phyloP scores from a whole-genome alignment of 2,113 vertebrate genomes.

The Odocoileus virginianus region DNA sequence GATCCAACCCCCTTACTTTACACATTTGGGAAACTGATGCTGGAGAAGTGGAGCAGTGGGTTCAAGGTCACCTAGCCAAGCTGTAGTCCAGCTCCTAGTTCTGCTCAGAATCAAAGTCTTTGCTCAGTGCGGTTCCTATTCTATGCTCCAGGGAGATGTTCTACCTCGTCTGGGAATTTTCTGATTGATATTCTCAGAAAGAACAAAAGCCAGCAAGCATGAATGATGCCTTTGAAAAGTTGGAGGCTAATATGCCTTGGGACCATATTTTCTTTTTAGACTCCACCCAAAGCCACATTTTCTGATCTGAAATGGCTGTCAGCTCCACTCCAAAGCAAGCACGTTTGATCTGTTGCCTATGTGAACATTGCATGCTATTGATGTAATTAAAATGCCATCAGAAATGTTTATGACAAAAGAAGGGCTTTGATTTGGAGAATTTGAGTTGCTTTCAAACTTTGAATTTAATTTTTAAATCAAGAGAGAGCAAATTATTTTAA shows the following conservation, averaged over 20 bases:
- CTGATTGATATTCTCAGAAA: background rate
- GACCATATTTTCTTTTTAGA: background rate
- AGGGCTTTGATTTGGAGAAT: background rate
- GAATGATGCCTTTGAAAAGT: background rate
- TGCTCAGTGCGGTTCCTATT: background rate
- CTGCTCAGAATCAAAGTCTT: background rate
- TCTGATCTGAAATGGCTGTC: background rate
- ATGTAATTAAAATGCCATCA: background rate
- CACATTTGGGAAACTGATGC: background rate
- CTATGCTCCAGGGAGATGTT: background rate
- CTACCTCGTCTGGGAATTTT: background rate
- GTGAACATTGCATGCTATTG: background rate
- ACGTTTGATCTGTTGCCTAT: background rate
- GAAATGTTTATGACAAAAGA: background rate
- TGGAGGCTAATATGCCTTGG: background rate
- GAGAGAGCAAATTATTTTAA: background rate
- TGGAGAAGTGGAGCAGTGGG: background rate
- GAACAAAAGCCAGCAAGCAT: background rate
- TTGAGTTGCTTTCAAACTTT: background rate
- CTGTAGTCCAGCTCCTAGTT: background rate
- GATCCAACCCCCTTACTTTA: background rate
- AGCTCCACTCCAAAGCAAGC: slow-evolving; percentile 9
- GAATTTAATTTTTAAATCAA: slow-evolving; percentile 31
- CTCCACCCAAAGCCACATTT: background rate
- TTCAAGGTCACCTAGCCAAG: background rate